Evolutionary conservation across 1,140 invertebrate species (phyloP).

Genomic region (Dendrolimus kikuchii): DNA sequence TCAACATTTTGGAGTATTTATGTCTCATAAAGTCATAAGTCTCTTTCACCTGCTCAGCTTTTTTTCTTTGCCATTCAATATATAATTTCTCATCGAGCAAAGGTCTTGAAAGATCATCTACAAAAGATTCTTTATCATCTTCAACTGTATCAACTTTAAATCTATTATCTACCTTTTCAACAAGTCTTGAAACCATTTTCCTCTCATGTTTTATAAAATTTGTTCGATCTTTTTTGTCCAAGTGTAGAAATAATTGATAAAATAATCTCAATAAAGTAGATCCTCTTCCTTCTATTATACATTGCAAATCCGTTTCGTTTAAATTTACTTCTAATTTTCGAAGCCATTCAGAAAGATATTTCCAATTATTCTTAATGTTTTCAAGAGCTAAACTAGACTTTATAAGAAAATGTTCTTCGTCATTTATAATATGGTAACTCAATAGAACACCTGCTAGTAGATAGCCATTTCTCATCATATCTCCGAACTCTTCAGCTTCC

Average conservation of each 20-base stretch:
- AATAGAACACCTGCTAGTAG: constrained; percentile 44
- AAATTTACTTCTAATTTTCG: constrained; percentile 64
- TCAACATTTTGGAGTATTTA: constrained; percentile 48
- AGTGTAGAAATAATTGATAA: constrained; percentile 74
- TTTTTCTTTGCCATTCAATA: constrained; percentile 72
- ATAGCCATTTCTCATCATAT: constrained; percentile 59
- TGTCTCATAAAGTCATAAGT: constrained; percentile 49
- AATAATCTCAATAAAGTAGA: constrained; percentile 70
- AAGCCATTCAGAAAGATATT: constrained; percentile 67
- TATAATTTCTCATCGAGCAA: constrained; percentile 63
- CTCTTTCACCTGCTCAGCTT: constrained; percentile 55
- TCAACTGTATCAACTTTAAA: constrained; percentile 43
- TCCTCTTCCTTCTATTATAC: constrained; percentile 68
- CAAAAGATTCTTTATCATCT: constrained; percentile 29
- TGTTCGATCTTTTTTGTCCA: constrained; percentile 73
- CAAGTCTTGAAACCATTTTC: constrained; percentile 52
- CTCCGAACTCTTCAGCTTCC: constrained; percentile 53
- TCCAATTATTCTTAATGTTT: constrained; percentile 69
- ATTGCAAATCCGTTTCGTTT: constrained; percentile 59
- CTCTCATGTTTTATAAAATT: constrained; percentile 70
- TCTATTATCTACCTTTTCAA: constrained; percentile 52
- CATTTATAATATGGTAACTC: constrained; percentile 53
- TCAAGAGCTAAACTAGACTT: constrained; percentile 50
- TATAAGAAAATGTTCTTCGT: constrained; percentile 50
- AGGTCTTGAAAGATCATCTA: constrained; percentile 56